Conservation (phyloP, 53 echinoderm and acorn worm species). For the Hippasteria phrygiana region DNA sequence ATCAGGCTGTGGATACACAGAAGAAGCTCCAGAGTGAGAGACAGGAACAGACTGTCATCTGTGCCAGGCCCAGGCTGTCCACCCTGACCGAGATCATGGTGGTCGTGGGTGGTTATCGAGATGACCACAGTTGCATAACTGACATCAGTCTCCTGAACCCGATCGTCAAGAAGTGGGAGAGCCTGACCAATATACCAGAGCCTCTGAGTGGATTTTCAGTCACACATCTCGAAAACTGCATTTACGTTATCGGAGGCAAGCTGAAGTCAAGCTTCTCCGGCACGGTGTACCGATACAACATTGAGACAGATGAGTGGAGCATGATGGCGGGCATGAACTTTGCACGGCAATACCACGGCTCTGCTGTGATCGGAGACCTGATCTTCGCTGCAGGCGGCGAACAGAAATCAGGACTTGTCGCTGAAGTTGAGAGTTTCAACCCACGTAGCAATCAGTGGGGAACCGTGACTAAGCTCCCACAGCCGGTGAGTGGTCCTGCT, state of each 20-base stretch:
- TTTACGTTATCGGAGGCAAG: slow-evolving; percentile 86
- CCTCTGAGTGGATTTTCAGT: slow-evolving; percentile 76
- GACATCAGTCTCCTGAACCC: slow-evolving; percentile 80
- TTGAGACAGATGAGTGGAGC: slow-evolving; percentile 62
- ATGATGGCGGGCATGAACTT: slow-evolving; percentile 62
- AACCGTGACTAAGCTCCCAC: slow-evolving; percentile 68
- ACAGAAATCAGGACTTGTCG: slow-evolving; percentile 60
- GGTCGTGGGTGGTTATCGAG: slow-evolving; percentile 79
- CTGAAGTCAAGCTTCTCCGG: slow-evolving; percentile 64
- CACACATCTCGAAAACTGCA: slow-evolving; percentile 70
- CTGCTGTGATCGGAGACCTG: slow-evolving; percentile 60
- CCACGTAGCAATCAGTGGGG: slow-evolving; percentile 65
- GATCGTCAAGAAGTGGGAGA: slow-evolving; percentile 65
- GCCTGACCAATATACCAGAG: slow-evolving; percentile 71
- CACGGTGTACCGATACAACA: slow-evolving; percentile 69
- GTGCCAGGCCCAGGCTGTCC: slow-evolving; percentile 72
- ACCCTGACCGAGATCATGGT: slow-evolving; percentile 86
- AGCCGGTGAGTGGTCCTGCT: slow-evolving; percentile 75
- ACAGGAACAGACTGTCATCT: neutral
- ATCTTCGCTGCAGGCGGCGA: slow-evolving; percentile 83
- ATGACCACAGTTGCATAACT: slow-evolving; percentile 69
- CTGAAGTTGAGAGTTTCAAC: slow-evolving; percentile 76
- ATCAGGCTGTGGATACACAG: slow-evolving; percentile 60
- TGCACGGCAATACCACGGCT: slow-evolving; percentile 75
- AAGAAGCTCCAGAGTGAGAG: slow-evolving; percentile 62